Evolutionary conservation across 2,113 vertebrate genomes (phyloP).

Genomic region (Sylvietta virens): DNA sequence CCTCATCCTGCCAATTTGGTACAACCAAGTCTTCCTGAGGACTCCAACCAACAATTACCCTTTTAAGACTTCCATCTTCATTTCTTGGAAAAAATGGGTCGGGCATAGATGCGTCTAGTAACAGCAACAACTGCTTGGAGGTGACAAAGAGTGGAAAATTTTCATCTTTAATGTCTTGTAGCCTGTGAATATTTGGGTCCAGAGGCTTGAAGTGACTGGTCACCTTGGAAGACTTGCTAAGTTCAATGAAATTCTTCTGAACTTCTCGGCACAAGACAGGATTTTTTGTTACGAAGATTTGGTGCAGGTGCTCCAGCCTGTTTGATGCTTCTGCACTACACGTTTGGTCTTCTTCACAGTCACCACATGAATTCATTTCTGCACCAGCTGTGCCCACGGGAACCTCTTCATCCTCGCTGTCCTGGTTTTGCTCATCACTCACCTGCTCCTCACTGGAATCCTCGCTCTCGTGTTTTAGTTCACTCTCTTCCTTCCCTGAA

Average conservation of each 20-base stretch:
- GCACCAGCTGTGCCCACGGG: background rate
- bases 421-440: background rate
- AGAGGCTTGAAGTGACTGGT: constrained; percentile 75
- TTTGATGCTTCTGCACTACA: background rate
- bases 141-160: constrained; percentile 79
- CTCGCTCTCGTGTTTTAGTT: background rate
- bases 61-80: constrained; percentile 79
- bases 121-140: constrained; percentile 74
- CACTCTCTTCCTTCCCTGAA: background rate
- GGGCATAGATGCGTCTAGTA: constrained; percentile 78
- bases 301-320: constrained; percentile 75
- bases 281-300: constrained; percentile 82
- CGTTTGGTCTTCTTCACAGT: background rate
- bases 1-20: constrained; percentile 69
- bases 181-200: constrained; percentile 67
- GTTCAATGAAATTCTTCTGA: constrained; percentile 79
- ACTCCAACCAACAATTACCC: constrained; percentile 73
- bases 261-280: constrained; percentile 80
- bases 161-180: constrained; percentile 79
- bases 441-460: background rate
- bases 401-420: background rate
- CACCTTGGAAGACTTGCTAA: constrained; percentile 76
- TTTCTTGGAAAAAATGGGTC: constrained; percentile 78
- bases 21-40: constrained; percentile 66
- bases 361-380: background rate